Percentiles rank a stretch among this genome's conserved stretches.
Evolutionary conservation across 53 echinoderm and acorn worm species (phyloP).

Genomic region (Astropecten irregularis): DNA sequence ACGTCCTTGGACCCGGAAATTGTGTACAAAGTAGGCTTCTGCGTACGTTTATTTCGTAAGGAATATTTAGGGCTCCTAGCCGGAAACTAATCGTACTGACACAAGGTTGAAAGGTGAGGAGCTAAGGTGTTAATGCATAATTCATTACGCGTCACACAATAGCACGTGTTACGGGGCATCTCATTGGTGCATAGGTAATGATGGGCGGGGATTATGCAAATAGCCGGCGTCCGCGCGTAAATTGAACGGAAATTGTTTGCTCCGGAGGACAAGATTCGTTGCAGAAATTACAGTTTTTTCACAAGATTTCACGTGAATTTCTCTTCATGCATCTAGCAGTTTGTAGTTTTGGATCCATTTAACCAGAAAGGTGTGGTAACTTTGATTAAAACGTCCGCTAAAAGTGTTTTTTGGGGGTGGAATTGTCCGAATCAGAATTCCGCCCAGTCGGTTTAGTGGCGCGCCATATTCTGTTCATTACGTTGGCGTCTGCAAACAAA

Average conservation of each 20-base stretch:
- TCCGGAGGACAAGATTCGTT: neutral
- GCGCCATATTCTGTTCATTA: conserved; percentile 25
- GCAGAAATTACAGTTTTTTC: neutral
- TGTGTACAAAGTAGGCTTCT: too few species aligned
- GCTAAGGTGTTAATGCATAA: too few species aligned
- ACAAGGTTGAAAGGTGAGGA: neutral
- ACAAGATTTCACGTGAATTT: neutral
- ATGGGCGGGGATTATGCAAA: conserved; percentile 40
- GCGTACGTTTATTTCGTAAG: too few species aligned
- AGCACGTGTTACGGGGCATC: neutral
- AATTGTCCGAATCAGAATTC: neutral
- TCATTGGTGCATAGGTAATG: conserved; percentile 7
- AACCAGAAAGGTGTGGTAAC: neutral
- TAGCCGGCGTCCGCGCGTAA: conserved; percentile 38
- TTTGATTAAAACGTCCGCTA: neutral
- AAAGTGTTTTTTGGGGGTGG: neutral
- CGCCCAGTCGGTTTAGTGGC: conserved; percentile 43
- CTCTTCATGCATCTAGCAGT: neutral
- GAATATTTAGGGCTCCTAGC: too few species aligned
- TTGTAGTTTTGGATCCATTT: neutral
- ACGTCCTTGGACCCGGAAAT: too few species aligned
- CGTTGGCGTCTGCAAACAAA: neutral
- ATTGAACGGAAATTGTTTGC: conserved; percentile 55
- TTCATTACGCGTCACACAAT: too few species aligned
- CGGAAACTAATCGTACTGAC: too few species aligned